Conservation (phyloP, 2,888 invertebrate genomes). For the Pocota personata region DNA sequence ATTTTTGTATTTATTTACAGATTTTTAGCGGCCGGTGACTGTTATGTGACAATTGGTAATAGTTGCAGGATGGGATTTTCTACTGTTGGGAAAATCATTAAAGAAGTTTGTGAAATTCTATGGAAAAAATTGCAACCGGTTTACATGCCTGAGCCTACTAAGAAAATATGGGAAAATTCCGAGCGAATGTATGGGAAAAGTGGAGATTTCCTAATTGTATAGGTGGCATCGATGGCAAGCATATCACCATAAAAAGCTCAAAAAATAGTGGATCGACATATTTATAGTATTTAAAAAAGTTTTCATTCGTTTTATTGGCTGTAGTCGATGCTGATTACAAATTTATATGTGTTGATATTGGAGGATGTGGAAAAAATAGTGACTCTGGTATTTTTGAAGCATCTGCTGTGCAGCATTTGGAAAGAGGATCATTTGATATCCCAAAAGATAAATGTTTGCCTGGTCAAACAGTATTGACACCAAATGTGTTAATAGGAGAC, state of each 20-base stretch:
- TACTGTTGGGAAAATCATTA: too few species aligned
- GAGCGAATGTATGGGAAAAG: not conserved
- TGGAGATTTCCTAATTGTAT: not conserved
- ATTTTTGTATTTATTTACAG: too few species aligned
- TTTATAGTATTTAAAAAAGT: too few species aligned
- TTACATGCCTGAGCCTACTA: too few species aligned
- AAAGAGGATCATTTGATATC: constrained; percentile 1
- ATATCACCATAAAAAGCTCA: not conserved
- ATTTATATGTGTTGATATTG: not conserved
- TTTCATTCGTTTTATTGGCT: too few species aligned
- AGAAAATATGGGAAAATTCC: too few species aligned
- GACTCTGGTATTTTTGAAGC: too few species aligned
- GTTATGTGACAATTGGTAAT: too few species aligned
- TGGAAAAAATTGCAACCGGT: not conserved
- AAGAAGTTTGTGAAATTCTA: not conserved
- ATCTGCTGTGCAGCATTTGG: not conserved
- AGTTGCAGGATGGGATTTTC: too few species aligned
- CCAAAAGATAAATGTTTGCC: constrained; percentile 5
- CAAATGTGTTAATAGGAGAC: constrained; percentile 5
- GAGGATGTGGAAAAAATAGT: not conserved
- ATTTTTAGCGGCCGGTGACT: too few species aligned
- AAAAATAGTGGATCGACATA: not conserved
- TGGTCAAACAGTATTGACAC: not conserved
- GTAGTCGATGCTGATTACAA: not conserved
- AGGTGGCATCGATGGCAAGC: not conserved